These are phyloP conservation scores for Atherinosoma microstoma DNA, from an alignment of 2,797 vertebrate genomes.

Conservation along the genomic window DNA sequence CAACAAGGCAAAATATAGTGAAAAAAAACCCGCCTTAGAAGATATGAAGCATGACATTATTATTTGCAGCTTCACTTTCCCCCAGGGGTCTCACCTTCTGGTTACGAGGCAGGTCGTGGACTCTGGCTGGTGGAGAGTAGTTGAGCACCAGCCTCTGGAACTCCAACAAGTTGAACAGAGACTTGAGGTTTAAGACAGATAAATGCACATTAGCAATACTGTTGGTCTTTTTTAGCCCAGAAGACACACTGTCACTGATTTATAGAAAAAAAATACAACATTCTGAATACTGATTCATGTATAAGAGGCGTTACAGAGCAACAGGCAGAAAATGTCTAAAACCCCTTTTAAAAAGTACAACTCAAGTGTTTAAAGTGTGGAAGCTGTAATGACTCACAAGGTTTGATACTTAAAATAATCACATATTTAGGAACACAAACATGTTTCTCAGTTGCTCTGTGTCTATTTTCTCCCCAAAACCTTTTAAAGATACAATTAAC, in stretches of 20 bases:
- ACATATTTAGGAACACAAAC: neutral
- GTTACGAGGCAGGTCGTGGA: conserved; percentile 94
- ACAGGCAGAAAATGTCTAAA: neutral
- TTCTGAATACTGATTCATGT: neutral
- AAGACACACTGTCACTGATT: neutral
- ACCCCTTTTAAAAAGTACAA: too few species aligned
- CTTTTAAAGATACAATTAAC: neutral
- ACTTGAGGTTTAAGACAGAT: conserved; percentile 77
- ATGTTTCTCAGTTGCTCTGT: too few species aligned
- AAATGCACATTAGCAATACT: conserved; percentile 6
- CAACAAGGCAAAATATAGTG: neutral
- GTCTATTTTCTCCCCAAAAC: neutral
- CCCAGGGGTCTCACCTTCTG: conserved; percentile 89
- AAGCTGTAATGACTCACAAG: neutral
- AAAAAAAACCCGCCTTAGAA: conserved; percentile 7
- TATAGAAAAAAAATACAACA: neutral
- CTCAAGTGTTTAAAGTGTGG: neutral
- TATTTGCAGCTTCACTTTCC: neutral
- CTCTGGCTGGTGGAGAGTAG: conserved; percentile 90
- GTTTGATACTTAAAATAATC: neutral
- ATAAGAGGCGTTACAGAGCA: neutral
- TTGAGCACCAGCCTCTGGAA: conserved; percentile 97
- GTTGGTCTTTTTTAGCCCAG: neutral
- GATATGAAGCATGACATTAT: neutral
- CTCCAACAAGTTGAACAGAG: conserved; percentile 96